Percentiles rank a stretch among this genome's conserved stretches.
These are phyloP conservation scores for Anoura caudifer DNA, from an alignment of 2,113 vertebrate genomes.

Conservation along the genomic window DNA sequence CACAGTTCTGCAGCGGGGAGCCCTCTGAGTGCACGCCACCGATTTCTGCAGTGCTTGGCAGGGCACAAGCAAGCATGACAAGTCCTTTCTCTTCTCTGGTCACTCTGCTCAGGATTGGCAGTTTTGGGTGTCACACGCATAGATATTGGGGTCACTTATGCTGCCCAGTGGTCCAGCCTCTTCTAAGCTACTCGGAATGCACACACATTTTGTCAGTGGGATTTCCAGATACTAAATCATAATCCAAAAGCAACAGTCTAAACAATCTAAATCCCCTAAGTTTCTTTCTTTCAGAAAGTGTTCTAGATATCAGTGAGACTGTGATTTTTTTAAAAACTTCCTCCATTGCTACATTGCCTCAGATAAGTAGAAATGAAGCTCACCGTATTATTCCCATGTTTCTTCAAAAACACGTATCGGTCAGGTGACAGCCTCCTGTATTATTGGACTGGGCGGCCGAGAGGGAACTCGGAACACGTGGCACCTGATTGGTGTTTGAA, in stretches of 20 bases:
- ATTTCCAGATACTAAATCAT: not conserved
- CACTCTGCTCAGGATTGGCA: not conserved
- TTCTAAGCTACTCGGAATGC: not conserved
- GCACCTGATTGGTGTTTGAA: not conserved
- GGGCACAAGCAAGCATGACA: not conserved
- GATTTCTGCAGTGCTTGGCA: conserved; percentile 46
- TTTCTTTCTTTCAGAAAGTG: not conserved
- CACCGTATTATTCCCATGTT: not conserved
- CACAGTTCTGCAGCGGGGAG: not conserved
- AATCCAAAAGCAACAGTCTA: not conserved
- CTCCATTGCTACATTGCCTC: conserved; percentile 9
- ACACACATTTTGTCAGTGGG: not conserved
- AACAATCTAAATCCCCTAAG: not conserved
- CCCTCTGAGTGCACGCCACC: not conserved
- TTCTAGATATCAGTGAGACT: not conserved
- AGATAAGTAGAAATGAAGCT: not conserved
- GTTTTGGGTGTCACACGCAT: not conserved
- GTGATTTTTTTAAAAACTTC: not conserved
- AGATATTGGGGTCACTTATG: not conserved
- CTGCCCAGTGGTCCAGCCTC: not conserved
- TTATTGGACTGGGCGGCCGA: not conserved
- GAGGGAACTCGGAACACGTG: not conserved
- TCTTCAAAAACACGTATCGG: not conserved
- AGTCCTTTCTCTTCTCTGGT: not conserved
- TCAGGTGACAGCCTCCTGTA: not conserved